A percentile compares a stretch with the other conserved stretches of the same genome.
phyloP scores from a whole-genome alignment of 2,113 vertebrate genomes.

The Eretmochelys imbricata region DNA sequence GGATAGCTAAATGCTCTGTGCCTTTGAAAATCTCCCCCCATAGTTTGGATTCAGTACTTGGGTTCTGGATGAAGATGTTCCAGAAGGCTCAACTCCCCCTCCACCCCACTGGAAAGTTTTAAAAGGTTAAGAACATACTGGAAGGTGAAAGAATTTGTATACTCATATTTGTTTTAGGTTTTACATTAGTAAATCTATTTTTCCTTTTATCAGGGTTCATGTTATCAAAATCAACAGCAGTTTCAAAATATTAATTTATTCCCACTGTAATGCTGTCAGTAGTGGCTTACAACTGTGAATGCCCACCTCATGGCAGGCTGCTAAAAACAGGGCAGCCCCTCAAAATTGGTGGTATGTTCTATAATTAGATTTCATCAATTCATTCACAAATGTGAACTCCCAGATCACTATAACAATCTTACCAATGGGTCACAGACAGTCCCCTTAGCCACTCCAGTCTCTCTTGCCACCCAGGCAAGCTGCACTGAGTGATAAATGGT shows the following conservation, averaged over 20 bases:
- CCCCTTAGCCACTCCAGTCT: not conserved
- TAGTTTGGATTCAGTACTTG: not conserved
- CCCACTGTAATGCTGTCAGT: not conserved
- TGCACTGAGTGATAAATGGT: not conserved
- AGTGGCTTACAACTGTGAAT: not conserved
- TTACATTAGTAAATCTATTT: not conserved
- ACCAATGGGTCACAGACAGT: not conserved
- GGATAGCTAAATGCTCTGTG: accelerated
- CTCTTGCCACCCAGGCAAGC: not conserved
- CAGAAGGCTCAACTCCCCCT: not conserved
- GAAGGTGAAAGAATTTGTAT: not conserved
- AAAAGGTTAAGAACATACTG: not conserved
- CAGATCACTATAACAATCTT: not conserved
- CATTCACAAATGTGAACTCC: not conserved
- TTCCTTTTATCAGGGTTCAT: not conserved
- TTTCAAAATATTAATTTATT: not conserved
- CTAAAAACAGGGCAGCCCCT: not conserved
- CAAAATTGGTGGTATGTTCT: not conserved
- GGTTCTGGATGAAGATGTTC: not conserved
- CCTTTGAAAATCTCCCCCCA: not conserved
- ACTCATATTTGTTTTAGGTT: not conserved
- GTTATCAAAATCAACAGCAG: not conserved
- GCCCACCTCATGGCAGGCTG: not conserved
- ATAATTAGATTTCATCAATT: not conserved
- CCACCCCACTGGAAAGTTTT: not conserved